Evolutionary conservation across 1,140 invertebrate species (phyloP).

Genomic region (Teleogryllus occipitalis): DNA sequence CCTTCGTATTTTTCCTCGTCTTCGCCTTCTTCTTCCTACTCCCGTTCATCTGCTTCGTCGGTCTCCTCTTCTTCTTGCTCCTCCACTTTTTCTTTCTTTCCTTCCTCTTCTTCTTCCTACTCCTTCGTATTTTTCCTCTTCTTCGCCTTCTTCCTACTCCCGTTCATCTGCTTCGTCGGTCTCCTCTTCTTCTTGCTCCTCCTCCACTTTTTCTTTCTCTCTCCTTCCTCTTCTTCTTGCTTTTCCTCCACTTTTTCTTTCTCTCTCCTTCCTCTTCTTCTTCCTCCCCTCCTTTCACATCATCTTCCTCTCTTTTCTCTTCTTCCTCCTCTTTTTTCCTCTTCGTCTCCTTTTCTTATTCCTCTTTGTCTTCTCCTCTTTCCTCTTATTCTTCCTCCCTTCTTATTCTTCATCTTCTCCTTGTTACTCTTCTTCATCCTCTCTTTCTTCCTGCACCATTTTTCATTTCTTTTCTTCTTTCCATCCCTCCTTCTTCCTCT

Average conservation of each 20-base stretch:
- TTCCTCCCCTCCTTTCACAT: background rate
- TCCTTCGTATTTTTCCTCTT: too few relatives aligned
- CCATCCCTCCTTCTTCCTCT: background rate
- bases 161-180: too few relatives aligned
- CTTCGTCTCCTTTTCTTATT: background rate
- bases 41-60: background rate
- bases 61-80: background rate
- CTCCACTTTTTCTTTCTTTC: background rate
- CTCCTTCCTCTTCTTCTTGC: too few relatives aligned
- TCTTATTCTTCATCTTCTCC: background rate
- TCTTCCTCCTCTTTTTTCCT: background rate
- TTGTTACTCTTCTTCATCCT: too few relatives aligned
- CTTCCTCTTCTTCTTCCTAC: background rate
- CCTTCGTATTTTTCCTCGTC: background rate
- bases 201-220: too few relatives aligned
- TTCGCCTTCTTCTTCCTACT: background rate
- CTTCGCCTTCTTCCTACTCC: background rate
- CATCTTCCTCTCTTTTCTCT: background rate
- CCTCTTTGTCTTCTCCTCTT: background rate
- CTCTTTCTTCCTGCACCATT: too few relatives aligned
- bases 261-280: background rate
- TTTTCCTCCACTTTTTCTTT: background rate
- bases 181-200: too few relatives aligned
- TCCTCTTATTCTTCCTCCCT: background rate
- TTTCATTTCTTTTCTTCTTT: background rate